These are phyloP conservation scores for Ptilorrhoa leucosticta DNA, from an alignment of 2,113 vertebrate genomes.

Conservation along the genomic window DNA sequence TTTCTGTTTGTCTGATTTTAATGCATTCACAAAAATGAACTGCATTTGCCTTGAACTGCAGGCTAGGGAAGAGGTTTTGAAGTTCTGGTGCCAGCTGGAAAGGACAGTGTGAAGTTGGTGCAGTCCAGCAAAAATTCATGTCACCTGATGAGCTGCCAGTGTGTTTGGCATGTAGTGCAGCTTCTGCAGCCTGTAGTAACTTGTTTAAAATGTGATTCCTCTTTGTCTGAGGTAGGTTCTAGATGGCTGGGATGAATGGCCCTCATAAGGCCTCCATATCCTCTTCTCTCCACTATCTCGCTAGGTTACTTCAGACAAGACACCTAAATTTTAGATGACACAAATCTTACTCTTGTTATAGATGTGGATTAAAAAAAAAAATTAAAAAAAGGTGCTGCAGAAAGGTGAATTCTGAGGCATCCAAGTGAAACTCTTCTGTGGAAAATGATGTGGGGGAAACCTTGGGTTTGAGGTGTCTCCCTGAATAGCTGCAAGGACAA, in stretches of 20 bases:
- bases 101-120: background rate
- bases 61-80: background rate
- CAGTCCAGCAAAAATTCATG: background rate
- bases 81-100: background rate
- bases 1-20: background rate
- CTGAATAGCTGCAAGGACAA: background rate
- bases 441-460: background rate
- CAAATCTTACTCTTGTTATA: background rate
- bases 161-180: background rate
- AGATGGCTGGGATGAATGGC: background rate
- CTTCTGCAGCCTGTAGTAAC: background rate
- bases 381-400: background rate
- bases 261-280: background rate
- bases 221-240: background rate
- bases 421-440: background rate
- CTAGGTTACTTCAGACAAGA: background rate
- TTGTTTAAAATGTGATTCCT: background rate
- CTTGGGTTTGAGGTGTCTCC: background rate
- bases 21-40: background rate
- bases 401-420: background rate
- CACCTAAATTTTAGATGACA: background rate
- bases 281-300: background rate
- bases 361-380: too few species aligned
- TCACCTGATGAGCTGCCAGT: background rate
- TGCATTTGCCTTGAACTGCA: background rate